phyloP scores from a whole-genome alignment of 2,797 vertebrate genomes.

The Acanthis flammea region DNA sequence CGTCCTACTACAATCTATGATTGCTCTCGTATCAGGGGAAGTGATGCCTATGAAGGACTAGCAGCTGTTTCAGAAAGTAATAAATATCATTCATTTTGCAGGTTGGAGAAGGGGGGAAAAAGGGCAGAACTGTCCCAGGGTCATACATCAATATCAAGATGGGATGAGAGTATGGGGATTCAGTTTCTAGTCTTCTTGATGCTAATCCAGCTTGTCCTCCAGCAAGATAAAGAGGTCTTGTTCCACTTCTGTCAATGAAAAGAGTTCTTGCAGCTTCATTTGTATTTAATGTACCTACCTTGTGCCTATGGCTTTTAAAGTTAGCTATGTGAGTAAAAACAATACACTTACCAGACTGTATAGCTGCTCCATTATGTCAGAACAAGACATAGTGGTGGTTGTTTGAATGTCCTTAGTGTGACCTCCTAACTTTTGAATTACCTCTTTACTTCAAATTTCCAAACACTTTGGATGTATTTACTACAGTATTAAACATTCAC shows the following conservation, averaged over 20 bases:
- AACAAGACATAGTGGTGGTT: background rate
- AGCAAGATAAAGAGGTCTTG: background rate
- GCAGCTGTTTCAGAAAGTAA: background rate
- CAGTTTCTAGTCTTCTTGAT: background rate
- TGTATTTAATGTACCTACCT: background rate
- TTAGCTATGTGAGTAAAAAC: background rate
- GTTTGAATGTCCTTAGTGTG: background rate
- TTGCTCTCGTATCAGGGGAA: background rate
- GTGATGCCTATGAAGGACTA: background rate
- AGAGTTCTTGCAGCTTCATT: background rate
- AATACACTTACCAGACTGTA: background rate
- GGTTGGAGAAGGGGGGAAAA: background rate
- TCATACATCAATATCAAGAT: background rate
- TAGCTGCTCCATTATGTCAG: background rate
- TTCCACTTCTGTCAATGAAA: background rate
- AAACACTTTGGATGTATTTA: conserved; percentile 1
- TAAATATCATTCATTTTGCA: background rate
- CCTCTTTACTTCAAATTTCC: background rate
- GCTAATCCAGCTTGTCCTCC: background rate
- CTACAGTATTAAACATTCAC: background rate
- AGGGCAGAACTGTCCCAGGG: background rate
- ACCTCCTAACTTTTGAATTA: conserved; percentile 20
- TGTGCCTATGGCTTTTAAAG: background rate
- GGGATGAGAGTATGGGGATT: background rate
- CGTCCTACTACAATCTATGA: background rate